These are phyloP conservation scores for Palythoa heliodiscus DNA, from an alignment of 92 coral and sea anemone genomes.

Conservation along the genomic window DNA sequence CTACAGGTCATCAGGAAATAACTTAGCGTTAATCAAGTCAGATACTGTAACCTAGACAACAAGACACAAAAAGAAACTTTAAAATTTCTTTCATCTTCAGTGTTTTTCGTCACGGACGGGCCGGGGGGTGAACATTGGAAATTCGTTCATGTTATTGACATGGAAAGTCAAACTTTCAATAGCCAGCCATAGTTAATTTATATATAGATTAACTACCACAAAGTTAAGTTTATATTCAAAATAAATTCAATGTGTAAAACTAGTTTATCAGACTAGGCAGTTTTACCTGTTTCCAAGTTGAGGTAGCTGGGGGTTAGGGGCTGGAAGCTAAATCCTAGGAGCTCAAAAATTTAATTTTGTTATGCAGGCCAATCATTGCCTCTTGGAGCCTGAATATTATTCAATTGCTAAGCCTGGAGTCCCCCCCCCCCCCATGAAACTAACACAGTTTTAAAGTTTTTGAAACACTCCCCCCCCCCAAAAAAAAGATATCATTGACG, in stretches of 20 bases:
- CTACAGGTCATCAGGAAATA: too few species aligned
- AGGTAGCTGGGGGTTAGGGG: not conserved
- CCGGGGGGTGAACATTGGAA: constrained; percentile 11
- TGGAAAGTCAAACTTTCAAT: not conserved
- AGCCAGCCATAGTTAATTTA: not conserved
- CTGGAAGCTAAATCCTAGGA: not conserved
- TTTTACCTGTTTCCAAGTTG: not conserved
- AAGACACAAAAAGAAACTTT: constrained; percentile 10
- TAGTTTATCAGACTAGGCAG: not conserved
- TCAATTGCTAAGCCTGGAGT: constrained; percentile 2
- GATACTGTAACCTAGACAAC: not conserved
- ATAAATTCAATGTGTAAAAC: constrained; percentile 10
- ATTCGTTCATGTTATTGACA: not conserved
- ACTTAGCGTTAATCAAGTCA: too few species aligned
- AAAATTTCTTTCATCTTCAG: constrained; percentile 4
- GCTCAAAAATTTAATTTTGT: constrained; percentile 10
- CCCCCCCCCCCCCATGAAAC: not conserved
- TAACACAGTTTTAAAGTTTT: not conserved
- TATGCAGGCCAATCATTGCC: not conserved
- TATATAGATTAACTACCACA: not conserved
- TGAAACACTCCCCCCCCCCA: not conserved
- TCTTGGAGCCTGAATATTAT: constrained; percentile 11
- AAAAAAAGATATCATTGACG: not conserved
- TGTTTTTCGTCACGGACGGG: not conserved
- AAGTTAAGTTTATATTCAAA: constrained; percentile 7